phyloP scores from a whole-genome alignment of 1,140 invertebrate genomes.

The Goniozus legneri region DNA sequence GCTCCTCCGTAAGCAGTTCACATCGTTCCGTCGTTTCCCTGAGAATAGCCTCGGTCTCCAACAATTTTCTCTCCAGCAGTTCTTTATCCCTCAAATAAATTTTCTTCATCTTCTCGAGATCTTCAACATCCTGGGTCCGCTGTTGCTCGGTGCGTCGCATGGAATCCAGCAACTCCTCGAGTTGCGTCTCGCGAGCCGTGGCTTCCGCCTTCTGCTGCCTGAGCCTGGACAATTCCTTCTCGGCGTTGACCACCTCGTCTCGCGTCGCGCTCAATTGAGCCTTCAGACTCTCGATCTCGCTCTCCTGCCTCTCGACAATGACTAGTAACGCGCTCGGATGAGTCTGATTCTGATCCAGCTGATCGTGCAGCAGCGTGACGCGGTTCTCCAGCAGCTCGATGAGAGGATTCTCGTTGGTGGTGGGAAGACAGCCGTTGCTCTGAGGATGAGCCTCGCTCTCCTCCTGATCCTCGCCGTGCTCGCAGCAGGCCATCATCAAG shows the following conservation, averaged over 20 bases:
- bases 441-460: conserved; percentile 29
- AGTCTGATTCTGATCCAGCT: conserved; percentile 49
- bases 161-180: conserved; percentile 66
- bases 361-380: conserved; percentile 54
- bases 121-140: conserved; percentile 67
- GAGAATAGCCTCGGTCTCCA: conserved; percentile 61
- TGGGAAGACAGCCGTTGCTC: conserved; percentile 30
- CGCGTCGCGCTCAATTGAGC: conserved; percentile 49
- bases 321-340: conserved; percentile 45
- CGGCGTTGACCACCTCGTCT: conserved; percentile 50
- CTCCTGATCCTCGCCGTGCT: conserved; percentile 51
- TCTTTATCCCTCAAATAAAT: conserved; percentile 63
- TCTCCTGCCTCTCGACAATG: conserved; percentile 64
- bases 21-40: conserved; percentile 63
- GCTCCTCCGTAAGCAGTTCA: conserved; percentile 60
- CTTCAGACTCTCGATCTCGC: conserved; percentile 67
- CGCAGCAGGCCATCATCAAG: conserved; percentile 51
- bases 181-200: conserved; percentile 64
- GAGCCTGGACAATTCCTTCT: conserved; percentile 68
- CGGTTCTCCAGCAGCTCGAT: conserved; percentile 58
- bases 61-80: conserved; percentile 62
- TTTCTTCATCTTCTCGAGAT: conserved; percentile 61
- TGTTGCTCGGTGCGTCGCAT: conserved; percentile 71
- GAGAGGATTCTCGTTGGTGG: conserved; percentile 38
- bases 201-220: conserved; percentile 65